Evolutionary conservation across 1,140 invertebrate species (phyloP), one percentile per base, ranked within the genome.

Genomic region (Zaprionus taronus): DNA sequence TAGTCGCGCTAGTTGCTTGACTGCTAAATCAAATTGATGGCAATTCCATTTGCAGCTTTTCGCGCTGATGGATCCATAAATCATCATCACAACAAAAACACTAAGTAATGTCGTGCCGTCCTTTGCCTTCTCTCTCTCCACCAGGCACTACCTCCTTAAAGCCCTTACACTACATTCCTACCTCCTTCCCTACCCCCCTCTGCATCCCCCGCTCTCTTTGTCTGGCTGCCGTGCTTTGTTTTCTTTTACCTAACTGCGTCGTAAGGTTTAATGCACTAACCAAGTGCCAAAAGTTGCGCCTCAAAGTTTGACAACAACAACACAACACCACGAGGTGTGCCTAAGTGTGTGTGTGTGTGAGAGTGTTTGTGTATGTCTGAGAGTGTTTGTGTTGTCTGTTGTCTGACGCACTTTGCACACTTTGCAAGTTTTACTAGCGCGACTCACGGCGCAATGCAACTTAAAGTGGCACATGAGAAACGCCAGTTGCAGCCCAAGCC

Each of bases 181-280:
- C 31, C 31, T 34, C 31, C 31, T 34, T 11, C 62, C 26, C 31
- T 55, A n/a, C 38, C 38, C 38, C 5, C 7, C 1, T 24, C 17
- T 34, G 7, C 28, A 28, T 2, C 14, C 14, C 15, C 3, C 20
- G 5, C 20, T 22, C 15, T 2, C 20, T 9, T 49, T 28, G 4
- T 28, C 20, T 49, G 15, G 5, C 15, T 22, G 11, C 12, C 28
- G 2, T 2, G 6, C 4, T 36, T 15, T 17, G 28, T 53, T 53
- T 64, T 53, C 31, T 26, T 66, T 66, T 28, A 9, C 15, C 24
- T 28, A 56, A 66, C 64, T 66, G 53, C 64, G 71, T 34, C 58
- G 64, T 74, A 76, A 76, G 61, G 66, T 76, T 72, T 66, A 76
- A 76, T 76, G 73, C 69, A 72, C 68, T 72, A 76, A 71, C 65